Base-by-base conservation (phyloP, 2,113 vertebrate genomes). In the Cyphomyrus plagiostoma region DNA sequence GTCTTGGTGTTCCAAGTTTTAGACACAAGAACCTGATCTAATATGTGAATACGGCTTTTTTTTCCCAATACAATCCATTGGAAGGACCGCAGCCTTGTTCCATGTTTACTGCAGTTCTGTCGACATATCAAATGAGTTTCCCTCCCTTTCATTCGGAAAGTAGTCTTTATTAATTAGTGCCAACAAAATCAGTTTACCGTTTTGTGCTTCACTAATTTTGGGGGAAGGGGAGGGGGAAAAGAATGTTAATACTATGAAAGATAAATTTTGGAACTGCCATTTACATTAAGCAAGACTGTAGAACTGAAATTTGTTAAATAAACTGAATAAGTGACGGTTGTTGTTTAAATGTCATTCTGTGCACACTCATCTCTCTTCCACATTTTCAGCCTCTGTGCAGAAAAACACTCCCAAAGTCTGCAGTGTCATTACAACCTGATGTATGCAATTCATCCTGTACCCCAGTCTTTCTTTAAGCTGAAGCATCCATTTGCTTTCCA, bases 251-350 rank as follows among this genome's bases (percentile, higher is more conserved):
- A 88, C 91, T 89, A 88, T 89, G 91, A 90, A 90, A 66, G 88
- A 49, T 80, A 62, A 21, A 48, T 39, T 82, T 89, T 88, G 70
- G 88, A 84, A 66, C 80, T 89, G 82, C 89, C 89, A 83, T 46
- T 90, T 90, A 74, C 84, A 89, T 80, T 83, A 84, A 84, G 82
- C 82, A 84, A 84, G 46, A 46, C 23, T 84, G 90, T 89, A 92
- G 88, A 91, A 53, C 85, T 88, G 85, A 89, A 88, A 90, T 92
- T 92, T 92, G 88, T 90, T 90, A 89, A 92, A 89, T 92, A 92
- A 92, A 91, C 66, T 87, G 89, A 91, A 66, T 91, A 91, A 90
- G 80, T 66, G 88, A 49, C 2, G 21, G 21, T n/a, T 58, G 42
- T 23, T 66, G 52, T 70, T 3, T 77, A 30, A 30, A 45, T 26